Evolutionary conservation across 2,888 invertebrate species (phyloP), one percentile per base, ranked within the genome.

Genomic region (Eueremaeus valkanovi): DNA sequence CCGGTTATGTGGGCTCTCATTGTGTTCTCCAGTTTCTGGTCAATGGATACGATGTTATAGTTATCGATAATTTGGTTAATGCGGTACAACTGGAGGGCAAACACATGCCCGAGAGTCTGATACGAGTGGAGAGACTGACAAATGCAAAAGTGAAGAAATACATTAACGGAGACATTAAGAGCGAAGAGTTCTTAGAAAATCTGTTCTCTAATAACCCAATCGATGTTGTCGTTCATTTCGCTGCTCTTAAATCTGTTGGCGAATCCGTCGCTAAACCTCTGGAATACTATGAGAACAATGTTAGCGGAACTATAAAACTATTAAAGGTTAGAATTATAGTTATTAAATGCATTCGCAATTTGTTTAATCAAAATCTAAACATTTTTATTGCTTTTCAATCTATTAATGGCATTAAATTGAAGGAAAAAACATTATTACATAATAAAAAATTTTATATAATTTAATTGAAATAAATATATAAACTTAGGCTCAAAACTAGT

Each of bases 1-100:
- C 96, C 11, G 97, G 97, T 18, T 98, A 95, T 85, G 95, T 98
- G 79, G 98, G 96, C 73, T 94, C 93, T 81, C 98, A 98, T 82
- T 92, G 93, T 77, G 90, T 95, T 33, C 88, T 97, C 58, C 94
- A 95, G 82, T 88, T 98, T 72, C 84, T 95, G 16, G 88, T 92
- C 78, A 93, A 92, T 0, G 93, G 93, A 82, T 88, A 83, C 29
- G 85, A 89, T 78, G 92, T 95, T 76, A 88, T 95, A 76, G 92
- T 92, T 24, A 87, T 95, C 78, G 96, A 97, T 85, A 95, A 95
- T 84, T 87, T 93, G 79, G 87, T 87, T 79, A 97, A 96, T 85
- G 89, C 93, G 45, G n/a, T 29, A 79, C 80, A 80, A 76, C 27
- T 27, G 51, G 74, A 51, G 72, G 66, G 36, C 42, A 74, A 73